Evolutionary conservation across 2,888 invertebrate species (phyloP).

Genomic region (Colostygia pectinataria): DNA sequence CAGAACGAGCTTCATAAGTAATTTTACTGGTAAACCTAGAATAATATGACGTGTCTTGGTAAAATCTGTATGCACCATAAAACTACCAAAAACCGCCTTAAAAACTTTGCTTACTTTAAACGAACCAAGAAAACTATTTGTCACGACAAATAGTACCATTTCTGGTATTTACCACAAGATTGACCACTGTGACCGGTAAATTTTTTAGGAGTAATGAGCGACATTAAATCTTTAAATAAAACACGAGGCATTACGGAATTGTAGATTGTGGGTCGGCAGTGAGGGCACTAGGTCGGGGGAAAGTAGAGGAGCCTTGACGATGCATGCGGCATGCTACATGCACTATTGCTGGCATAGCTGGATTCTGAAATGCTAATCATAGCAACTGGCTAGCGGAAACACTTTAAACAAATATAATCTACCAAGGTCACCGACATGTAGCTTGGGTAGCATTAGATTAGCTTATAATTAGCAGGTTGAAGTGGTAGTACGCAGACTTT

Average conservation of each 20-base stretch:
- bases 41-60: too few species aligned
- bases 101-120: too few species aligned
- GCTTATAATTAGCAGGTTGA: too few species aligned
- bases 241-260: slow-evolving; percentile 74
- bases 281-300: slow-evolving; percentile 82
- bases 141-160: slow-evolving; percentile 17
- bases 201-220: slow-evolving; percentile 69
- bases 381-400: too few species aligned
- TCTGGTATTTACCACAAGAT: slow-evolving; percentile 39
- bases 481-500: too few species aligned
- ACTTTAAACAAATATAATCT: too few species aligned
- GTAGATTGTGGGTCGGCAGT: slow-evolving; percentile 71
- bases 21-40: too few species aligned
- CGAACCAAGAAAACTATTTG: slow-evolving; percentile 3
- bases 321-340: slow-evolving; percentile 50
- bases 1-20: too few species aligned
- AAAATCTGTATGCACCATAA: background rate
- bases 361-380: slow-evolving; percentile 1
- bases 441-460: too few species aligned
- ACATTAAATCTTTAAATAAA: slow-evolving; percentile 68
- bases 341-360: background rate
- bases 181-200: slow-evolving; percentile 48
- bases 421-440: too few species aligned
- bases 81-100: background rate
- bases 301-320: slow-evolving; percentile 68